Percentiles rank a stretch among this genome's conserved stretches.
phyloP scores from a whole-genome alignment of 2,888 invertebrate genomes.

The Marasmarcha lunaedactyla region DNA sequence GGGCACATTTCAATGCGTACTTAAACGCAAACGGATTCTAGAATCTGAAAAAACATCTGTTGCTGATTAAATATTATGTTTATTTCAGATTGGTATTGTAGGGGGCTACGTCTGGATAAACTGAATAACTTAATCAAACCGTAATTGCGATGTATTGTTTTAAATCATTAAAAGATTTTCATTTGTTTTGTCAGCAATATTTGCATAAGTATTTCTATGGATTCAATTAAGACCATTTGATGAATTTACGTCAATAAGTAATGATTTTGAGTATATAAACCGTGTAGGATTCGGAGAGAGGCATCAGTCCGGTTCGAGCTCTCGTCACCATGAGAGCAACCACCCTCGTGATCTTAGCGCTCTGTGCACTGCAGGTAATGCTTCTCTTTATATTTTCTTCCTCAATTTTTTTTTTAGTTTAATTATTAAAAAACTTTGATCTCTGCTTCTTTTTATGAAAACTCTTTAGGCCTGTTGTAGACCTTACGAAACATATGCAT shows the following conservation, averaged over 20 bases:
- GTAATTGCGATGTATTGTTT: conserved; percentile 40
- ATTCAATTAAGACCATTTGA: conserved; percentile 10
- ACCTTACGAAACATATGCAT: too few species aligned
- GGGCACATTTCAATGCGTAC: too few species aligned
- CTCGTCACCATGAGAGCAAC: conserved; percentile 54
- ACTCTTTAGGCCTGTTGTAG: too few species aligned
- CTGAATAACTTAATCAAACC: conserved; percentile 28
- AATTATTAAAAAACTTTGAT: too few species aligned
- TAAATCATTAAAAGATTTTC: conserved; percentile 12
- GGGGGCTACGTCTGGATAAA: neutral
- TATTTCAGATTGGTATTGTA: neutral
- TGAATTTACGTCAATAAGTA: conserved; percentile 22
- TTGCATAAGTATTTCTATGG: conserved; percentile 28
- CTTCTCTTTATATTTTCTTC: too few species aligned
- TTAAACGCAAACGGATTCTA: too few species aligned
- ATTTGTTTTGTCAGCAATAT: conserved; percentile 13
- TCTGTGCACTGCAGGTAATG: conserved; percentile 59
- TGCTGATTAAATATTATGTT: neutral
- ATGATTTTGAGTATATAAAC: conserved; percentile 41
- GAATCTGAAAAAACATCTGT: neutral
- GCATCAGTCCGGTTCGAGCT: conserved; percentile 57
- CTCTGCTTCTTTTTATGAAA: too few species aligned
- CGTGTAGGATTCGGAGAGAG: conserved; percentile 13
- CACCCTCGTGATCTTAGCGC: conserved; percentile 54
- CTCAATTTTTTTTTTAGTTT: too few species aligned